Conservation (phyloP, 2,113 vertebrate species). For the cat (Felis catus) region DNA sequence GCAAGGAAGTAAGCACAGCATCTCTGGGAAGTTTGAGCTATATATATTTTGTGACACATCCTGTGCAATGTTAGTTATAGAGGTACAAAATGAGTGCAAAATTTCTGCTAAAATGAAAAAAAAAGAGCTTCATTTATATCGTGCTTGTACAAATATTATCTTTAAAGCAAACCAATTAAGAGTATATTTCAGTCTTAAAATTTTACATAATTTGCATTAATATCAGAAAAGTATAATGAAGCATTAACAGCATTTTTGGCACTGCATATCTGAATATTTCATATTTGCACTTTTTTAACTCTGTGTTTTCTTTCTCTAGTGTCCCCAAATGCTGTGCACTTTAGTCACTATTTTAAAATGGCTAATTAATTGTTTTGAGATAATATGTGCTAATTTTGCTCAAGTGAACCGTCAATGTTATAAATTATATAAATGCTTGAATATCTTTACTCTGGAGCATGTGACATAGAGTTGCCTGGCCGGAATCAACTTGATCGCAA, state of each 20-base stretch:
- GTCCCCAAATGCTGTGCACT: neutral
- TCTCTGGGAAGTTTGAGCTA: slow-evolving; percentile 40
- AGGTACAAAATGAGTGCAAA: neutral
- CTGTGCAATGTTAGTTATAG: slow-evolving; percentile 20
- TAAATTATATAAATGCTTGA: neutral
- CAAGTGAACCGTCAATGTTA: neutral
- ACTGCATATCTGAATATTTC: neutral
- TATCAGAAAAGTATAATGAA: neutral
- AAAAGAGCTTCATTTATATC: neutral
- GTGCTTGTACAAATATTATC: neutral
- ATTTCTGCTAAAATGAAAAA: neutral
- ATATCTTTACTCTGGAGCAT: neutral
- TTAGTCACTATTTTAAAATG: neutral
- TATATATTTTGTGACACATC: slow-evolving; percentile 45
- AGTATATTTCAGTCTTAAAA: slow-evolving; percentile 28
- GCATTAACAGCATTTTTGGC: neutral
- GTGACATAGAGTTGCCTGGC: neutral
- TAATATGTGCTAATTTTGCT: neutral
- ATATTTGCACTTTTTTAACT: neutral
- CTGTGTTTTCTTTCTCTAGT: neutral
- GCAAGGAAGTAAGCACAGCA: slow-evolving; percentile 56
- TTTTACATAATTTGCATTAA: slow-evolving; percentile 1
- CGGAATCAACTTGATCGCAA: neutral
- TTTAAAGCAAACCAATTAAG: slow-evolving; percentile 8
- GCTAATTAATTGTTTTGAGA: neutral